Evolutionary conservation across 2,113 vertebrate species (phyloP).

Genomic region (Pangasianodon hypophthalmus): DNA sequence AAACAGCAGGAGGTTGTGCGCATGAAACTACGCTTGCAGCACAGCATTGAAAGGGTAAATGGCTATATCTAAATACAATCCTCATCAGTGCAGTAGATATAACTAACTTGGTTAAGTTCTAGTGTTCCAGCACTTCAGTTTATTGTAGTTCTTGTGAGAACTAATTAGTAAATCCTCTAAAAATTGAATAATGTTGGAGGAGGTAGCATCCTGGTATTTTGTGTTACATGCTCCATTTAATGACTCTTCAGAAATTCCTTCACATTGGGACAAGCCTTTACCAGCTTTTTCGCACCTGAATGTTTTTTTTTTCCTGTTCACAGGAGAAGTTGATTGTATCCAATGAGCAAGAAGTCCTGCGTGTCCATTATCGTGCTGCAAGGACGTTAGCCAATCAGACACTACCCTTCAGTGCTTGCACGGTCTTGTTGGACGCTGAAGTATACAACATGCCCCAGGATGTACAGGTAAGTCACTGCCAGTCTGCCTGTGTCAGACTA

Average conservation of each 20-base stretch:
- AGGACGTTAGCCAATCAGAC: constrained; percentile 96
- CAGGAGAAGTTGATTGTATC: constrained; percentile 98
- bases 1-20: constrained; percentile 96
- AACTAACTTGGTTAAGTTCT: not conserved
- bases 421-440: constrained; percentile 93
- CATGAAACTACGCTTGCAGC: constrained; percentile 96
- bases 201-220: not conserved
- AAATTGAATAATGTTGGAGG: not conserved
- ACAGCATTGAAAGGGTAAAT: constrained; percentile 95
- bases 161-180: not conserved
- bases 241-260: not conserved
- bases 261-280: not conserved
- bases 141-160: not conserved
- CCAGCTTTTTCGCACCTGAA: not conserved
- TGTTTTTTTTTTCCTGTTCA: not conserved
- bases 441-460: constrained; percentile 97
- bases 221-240: not conserved
- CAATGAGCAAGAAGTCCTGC: constrained; percentile 95
- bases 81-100: not conserved
- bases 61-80: not conserved
- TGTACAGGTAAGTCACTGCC: constrained; percentile 79
- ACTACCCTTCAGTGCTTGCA: constrained; percentile 96
- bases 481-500: not conserved
- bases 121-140: not conserved
- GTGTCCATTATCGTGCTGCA: constrained; percentile 95